These are phyloP conservation scores for Guaruba guarouba DNA, from an alignment of 2,113 vertebrate genomes.

Conservation along the genomic window DNA sequence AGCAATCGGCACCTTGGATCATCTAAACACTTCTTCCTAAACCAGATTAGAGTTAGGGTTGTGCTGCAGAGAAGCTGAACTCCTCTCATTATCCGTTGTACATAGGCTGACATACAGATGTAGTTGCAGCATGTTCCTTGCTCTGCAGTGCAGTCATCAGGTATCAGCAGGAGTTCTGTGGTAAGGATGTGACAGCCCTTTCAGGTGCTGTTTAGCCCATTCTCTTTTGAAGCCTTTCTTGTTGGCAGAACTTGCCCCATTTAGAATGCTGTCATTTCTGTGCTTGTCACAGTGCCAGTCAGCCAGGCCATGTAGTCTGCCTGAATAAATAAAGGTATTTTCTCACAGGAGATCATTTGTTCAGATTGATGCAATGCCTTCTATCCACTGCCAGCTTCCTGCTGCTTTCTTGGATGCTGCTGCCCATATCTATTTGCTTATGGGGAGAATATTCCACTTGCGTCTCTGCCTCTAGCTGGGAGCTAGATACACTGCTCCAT, in stretches of 20 bases:
- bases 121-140: not conserved
- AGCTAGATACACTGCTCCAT: not conserved
- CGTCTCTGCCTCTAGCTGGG: not conserved
- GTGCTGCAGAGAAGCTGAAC: not conserved
- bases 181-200: not conserved
- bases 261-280: not conserved
- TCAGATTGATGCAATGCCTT: not conserved
- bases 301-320: not conserved
- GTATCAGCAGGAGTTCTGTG: not conserved
- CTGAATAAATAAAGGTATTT: conserved; percentile 32
- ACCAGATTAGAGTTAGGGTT: not conserved
- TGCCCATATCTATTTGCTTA: not conserved
- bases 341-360: conserved; percentile 44
- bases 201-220: not conserved
- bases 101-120: not conserved
- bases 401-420: conserved; percentile 30
- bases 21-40: not conserved
- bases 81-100: fast-evolving
- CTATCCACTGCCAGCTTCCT: conserved; percentile 44
- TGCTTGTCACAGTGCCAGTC: not conserved
- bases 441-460: not conserved
- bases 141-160: not conserved
- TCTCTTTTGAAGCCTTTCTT: not conserved
- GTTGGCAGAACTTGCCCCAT: not conserved
- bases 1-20: not conserved